Percentiles rank a stretch among this genome's conserved stretches.
phyloP scores from a whole-genome alignment of 2,797 vertebrate genomes.

The Eremophila alpestris region DNA sequence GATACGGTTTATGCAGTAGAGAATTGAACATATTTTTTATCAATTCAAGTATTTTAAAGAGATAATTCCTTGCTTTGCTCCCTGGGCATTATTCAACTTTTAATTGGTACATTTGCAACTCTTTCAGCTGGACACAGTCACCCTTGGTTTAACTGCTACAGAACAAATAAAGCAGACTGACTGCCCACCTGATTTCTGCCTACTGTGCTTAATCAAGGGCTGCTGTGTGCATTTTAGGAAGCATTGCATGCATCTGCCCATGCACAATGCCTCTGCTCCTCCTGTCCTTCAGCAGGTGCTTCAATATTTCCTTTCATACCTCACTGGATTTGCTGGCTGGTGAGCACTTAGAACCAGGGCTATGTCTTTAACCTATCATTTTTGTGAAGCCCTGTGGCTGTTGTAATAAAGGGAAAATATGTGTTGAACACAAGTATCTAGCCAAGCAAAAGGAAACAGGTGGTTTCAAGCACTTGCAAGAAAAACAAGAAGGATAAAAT shows the following conservation, averaged over 20 bases:
- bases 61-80: not conserved
- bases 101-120: not conserved
- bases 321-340: not conserved
- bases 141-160: not conserved
- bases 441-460: not conserved
- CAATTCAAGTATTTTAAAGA: not conserved
- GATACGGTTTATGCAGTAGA: not conserved
- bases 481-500: not conserved
- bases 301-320: not conserved
- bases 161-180: not conserved
- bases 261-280: not conserved
- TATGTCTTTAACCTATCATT: not conserved
- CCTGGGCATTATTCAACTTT: not conserved
- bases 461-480: not conserved
- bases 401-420: not conserved
- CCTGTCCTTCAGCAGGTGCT: not conserved
- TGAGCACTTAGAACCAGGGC: not conserved
- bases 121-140: not conserved
- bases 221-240: not conserved
- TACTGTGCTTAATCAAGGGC: not conserved
- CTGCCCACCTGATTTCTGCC: not conserved
- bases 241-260: not conserved
- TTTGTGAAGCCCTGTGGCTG: not conserved
- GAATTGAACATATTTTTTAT: not conserved
- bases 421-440: not conserved